phyloP scores from a whole-genome alignment of 23 tunicate species.

The Halocynthia aurantium region DNA sequence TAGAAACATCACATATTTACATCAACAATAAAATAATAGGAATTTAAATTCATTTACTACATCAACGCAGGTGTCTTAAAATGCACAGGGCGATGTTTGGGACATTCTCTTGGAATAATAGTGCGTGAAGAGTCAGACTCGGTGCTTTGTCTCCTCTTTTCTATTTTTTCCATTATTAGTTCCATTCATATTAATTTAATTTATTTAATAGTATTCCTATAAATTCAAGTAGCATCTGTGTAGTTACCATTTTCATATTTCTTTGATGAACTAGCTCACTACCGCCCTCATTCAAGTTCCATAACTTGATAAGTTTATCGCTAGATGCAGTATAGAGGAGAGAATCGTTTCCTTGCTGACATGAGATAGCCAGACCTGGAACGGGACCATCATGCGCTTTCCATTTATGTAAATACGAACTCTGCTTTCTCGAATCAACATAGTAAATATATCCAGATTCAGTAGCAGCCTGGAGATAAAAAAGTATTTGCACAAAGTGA shows the following conservation, averaged over 20 bases:
- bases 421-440: slow-evolving; percentile 49
- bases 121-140: too few species aligned
- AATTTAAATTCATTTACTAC: too few species aligned
- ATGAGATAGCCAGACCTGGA: slow-evolving; percentile 32
- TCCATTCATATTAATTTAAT: too few species aligned
- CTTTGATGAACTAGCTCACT: slow-evolving; percentile 15
- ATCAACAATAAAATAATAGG: too few species aligned
- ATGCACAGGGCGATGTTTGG: too few species aligned
- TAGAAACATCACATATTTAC: background rate
- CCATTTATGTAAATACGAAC: slow-evolving; percentile 23
- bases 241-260: slow-evolving; percentile 38
- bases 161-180: too few species aligned
- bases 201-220: too few species aligned
- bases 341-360: background rate
- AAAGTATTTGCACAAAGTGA: too few species aligned
- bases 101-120: too few species aligned
- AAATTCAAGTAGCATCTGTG: too few species aligned
- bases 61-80: too few species aligned
- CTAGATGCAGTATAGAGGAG: slow-evolving; percentile 45
- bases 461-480: slow-evolving; percentile 28
- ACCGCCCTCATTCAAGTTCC: slow-evolving; percentile 25
- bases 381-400: slow-evolving; percentile 56
- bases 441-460: slow-evolving; percentile 39
- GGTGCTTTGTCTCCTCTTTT: too few species aligned
- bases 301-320: slow-evolving; percentile 52